Base-by-base conservation (phyloP, 2,888 invertebrate genomes). In the Oxyscelio sp. region DNA sequence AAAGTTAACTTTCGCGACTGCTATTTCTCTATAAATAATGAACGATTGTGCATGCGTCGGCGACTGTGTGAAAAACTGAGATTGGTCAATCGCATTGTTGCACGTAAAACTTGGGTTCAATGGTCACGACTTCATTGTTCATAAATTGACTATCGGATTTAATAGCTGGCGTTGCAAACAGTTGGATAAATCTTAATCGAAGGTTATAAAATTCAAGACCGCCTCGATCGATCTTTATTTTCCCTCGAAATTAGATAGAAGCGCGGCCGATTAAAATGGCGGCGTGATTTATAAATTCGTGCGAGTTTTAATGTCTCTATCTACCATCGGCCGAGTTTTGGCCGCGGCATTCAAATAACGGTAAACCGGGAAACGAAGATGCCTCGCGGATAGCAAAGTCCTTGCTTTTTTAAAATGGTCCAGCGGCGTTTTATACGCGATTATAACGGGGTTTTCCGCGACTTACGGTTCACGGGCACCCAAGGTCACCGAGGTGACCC, bases 61-160 rank as follows among this genome's bases (percentile, higher is more conserved):
- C 21, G 21, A 61, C 17, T 40, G 59, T 43, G 17, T 8, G 43
- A 43, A 43, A 43, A 43, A 43, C 43, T 17, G 11, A 50, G 50
- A 15, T 63, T 63, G 50, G 21, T 21, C 50, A 65, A 50, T 50
- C 19, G 5, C 48, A 15, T 50, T 50, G 65, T 34, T 34, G 24
- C 31, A 48, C 31, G 54, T 11, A 5, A 38, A 58, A 58, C 19
- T 22, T 43, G n/a, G 43, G 40, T 31, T 58, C 38, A 21, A 17
- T 13, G 56, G 21, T 59, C 59, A 43, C 24, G 59, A 43, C 24
- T 40, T 24, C 13, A 43, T 59, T 59, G 59, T 43, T 43, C 59
- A 22, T 40, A 40, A 40, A 59, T 24, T 22, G n/a, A n/a, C 8
- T 22, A 59, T 59, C 34, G 13, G 6, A 21, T 22, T 15, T 43